These are phyloP conservation scores for Phorcus lineatus DNA, from an alignment of 2,888 invertebrate genomes.

Conservation along the genomic window DNA sequence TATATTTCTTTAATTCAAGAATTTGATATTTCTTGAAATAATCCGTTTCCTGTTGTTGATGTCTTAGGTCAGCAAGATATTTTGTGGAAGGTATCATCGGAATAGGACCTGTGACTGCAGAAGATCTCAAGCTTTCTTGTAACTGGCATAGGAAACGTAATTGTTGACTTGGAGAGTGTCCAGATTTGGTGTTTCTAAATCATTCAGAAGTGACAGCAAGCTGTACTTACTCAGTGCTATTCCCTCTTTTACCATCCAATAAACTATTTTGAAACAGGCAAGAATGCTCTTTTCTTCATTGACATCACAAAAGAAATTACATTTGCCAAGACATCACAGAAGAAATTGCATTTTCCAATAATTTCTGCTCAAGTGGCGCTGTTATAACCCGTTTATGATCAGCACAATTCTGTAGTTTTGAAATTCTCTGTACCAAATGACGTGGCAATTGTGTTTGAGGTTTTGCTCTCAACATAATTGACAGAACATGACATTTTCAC, in stretches of 20 bases:
- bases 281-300: conserved; percentile 19
- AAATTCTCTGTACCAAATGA: conserved; percentile 25
- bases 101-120: conserved; percentile 33
- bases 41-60: conserved; percentile 24
- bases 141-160: conserved; percentile 26
- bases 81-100: conserved; percentile 30
- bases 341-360: not conserved
- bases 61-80: conserved; percentile 29
- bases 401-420: conserved; percentile 14
- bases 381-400: conserved; percentile 25
- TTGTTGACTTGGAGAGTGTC: conserved; percentile 1
- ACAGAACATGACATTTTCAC: not conserved
- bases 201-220: conserved; percentile 25
- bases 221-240: conserved; percentile 33
- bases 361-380: not conserved
- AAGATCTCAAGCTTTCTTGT: conserved; percentile 26
- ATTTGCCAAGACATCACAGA: no score
- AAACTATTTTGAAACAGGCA: conserved; percentile 26
- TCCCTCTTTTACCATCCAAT: conserved; percentile 35
- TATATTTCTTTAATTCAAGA: not conserved
- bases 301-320: no score
- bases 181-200: conserved; percentile 28
- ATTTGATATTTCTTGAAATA: conserved; percentile 23
- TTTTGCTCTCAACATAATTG: not conserved
- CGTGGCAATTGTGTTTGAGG: conserved; percentile 20